Base-by-base conservation (phyloP, 1,140 invertebrate genomes). In the Luehdorfia chinensis region DNA sequence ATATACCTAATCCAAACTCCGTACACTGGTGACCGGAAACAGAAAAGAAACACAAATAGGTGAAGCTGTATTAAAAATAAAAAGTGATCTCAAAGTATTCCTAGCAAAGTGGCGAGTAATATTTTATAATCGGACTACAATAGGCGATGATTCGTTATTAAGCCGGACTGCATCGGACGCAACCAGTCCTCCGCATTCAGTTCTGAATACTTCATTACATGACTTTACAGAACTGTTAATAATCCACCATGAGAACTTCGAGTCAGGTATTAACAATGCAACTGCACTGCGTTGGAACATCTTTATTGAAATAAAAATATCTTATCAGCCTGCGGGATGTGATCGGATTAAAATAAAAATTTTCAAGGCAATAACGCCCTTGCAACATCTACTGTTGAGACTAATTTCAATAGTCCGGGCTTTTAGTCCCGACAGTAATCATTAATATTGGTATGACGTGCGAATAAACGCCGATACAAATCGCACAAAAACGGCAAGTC, bases 151-250 rank as follows among this genome's bases (percentile, higher is more conserved):
- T 66, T 65, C 56, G 59, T 67, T 59, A 56, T 54, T 58, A 58
- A 61, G 60, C 48, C 63, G 46, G 52, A 56, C 57, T 45, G 47
- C 52, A 55, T 52, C 47, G 53, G 54, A 51, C 39, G 46, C 45
- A 43, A n/a, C 33, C 30, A 47, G 57, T 50, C 23, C 59, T 46
- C 23, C 50, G 62, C 49, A 59, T 63, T 62, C 61, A 52, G 46
- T 47, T 50, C 59, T 78, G 75, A 78, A 83, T 83, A 72, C 74
- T 79, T 83, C 73, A 83, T 83, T 75, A 83, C 72, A 69, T 83
- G 75, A 83, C 74, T 73, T 53, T 63, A 67, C 74, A 66, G 39
- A 75, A 66, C 50, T 62, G 64, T 59, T 68, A 68, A 71, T 76
- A 73, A 69, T 30, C 8, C 37, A 15, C 25, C 15, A 28, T 18